A percentile compares a stretch with the other conserved stretches of the same genome.
Evolutionary conservation across 2,888 invertebrate genomes (phyloP).

Genomic region (Piscicola geometra): DNA sequence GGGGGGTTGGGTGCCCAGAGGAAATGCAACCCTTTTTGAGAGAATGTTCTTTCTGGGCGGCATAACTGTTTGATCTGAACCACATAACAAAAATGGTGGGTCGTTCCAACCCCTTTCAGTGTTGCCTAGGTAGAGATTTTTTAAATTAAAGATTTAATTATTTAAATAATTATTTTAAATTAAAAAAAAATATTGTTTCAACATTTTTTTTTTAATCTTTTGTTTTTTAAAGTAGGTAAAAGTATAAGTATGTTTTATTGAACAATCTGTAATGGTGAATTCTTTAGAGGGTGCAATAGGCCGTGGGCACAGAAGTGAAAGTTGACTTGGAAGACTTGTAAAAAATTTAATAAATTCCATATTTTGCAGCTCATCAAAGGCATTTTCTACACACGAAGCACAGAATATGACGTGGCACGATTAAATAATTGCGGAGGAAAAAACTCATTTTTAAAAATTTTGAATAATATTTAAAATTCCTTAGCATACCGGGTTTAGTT

Average conservation of each 20-base stretch:
- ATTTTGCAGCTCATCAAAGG: too few species aligned
- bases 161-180: background rate
- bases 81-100: conserved; percentile 52
- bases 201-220: background rate
- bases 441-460: background rate
- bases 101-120: conserved; percentile 55
- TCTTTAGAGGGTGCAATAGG: too few species aligned
- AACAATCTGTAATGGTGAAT: too few species aligned
- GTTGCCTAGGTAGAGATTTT: conserved; percentile 46
- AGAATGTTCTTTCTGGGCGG: conserved; percentile 46
- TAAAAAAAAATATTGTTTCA: background rate
- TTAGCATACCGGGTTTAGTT: conserved; percentile 49
- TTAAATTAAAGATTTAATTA: background rate
- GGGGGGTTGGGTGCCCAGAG: conserved; percentile 36
- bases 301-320: too few species aligned
- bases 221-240: background rate
- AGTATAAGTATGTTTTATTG: too few species aligned
- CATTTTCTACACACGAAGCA: too few species aligned
- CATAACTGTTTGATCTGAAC: conserved; percentile 37
- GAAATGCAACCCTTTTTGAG: conserved; percentile 52
- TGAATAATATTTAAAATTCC: conserved; percentile 20
- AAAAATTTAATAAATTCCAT: too few species aligned
- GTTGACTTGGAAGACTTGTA: too few species aligned
- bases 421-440: background rate
- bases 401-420: background rate